A percentile compares a stretch with the other conserved stretches of the same genome.
phyloP scores from a whole-genome alignment of 1,140 invertebrate species.

The Matsumurasca onukii region DNA sequence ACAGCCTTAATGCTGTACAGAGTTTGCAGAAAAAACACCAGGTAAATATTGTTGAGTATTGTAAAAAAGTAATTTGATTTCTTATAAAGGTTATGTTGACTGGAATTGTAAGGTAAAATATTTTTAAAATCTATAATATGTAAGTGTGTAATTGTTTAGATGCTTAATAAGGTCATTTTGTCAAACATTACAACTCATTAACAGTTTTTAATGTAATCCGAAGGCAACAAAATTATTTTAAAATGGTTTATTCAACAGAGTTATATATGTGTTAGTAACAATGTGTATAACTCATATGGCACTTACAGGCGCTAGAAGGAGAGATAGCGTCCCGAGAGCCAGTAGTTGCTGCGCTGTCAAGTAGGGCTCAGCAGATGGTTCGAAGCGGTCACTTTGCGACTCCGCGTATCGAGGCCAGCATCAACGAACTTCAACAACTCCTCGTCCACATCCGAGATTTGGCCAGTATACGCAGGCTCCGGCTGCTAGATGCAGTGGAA shows the following conservation, averaged over 20 bases:
- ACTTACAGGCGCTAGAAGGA: slow-evolving; percentile 66
- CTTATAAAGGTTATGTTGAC: no score
- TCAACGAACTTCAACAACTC: slow-evolving; percentile 63
- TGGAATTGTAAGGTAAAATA: no score
- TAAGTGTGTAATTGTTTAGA: no score
- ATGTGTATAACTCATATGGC: no score
- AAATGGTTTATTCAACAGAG: no score
- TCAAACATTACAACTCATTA: no score
- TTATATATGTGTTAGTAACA: no score
- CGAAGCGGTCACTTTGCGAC: slow-evolving; percentile 82
- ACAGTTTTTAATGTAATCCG: no score
- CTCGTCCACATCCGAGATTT: slow-evolving; percentile 66
- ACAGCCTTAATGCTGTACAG: slow-evolving; percentile 87
- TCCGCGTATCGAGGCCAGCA: slow-evolving; percentile 65
- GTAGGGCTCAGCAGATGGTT: slow-evolving; percentile 73
- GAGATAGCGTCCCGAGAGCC: slow-evolving; percentile 82
- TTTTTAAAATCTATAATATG: no score
- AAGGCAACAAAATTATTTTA: no score
- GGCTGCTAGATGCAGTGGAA: slow-evolving; percentile 79
- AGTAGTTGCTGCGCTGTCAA: slow-evolving; percentile 67
- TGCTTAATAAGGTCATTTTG: no score
- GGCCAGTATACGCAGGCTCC: slow-evolving; percentile 66
- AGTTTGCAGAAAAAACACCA: slow-evolving; percentile 96
- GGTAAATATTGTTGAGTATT: slow-evolving; percentile 40
- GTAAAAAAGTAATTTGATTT: no score